Evolutionary conservation across 2,888 invertebrate genomes (phyloP), one percentile per base, ranked within the genome.

Genomic region (Tinea semifulvella): DNA sequence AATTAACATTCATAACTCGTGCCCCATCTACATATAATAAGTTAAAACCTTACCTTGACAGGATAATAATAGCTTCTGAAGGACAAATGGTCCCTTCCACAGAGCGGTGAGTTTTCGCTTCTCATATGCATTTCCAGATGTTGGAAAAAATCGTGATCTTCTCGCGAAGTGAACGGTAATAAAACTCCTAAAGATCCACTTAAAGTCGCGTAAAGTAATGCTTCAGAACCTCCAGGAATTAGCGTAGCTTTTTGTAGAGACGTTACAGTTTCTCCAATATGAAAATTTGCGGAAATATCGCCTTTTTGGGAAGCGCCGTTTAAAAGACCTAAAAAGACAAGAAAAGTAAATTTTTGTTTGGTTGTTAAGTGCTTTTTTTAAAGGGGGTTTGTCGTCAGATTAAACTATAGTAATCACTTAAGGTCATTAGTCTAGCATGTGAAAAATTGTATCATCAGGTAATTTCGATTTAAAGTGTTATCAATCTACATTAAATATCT

Each of bases 41-140:
- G n/a, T n/a, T n/a, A n/a, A n/a, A n/a, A 27, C 48, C 70, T 66
- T 58, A 94, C 94, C 87, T 96, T 96, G 22, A 97, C 94, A 25
- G 99, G 97, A 66, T 94, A 98, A 74, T 98, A 98, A 61, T 96
- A 97, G 48, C 98, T 98, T 56, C 99, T 86, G 74, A 92, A 99
- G 0, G 97, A 95, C 19, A 99, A 83, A 70, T 99, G 99, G 72
- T 99, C 99, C 14, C 99, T 84, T 1, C 99, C 99, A 74, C 98
- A 97, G 0, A 99, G 75, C 0, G 99, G 98, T 0, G 96, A 87
- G 72, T 97, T 92, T 70, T 99, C 98, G 51, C 96, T 94, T 43
- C 99, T 84, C 96, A 99, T 96, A 68, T 99, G 98, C 98, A 99
- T 99, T 73, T 99, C 99, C 50, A 99, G 81, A 76, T 98, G 97